These are phyloP conservation scores for Dicycla oo DNA, from an alignment of 2,888 invertebrate species.

Conservation along the genomic window DNA sequence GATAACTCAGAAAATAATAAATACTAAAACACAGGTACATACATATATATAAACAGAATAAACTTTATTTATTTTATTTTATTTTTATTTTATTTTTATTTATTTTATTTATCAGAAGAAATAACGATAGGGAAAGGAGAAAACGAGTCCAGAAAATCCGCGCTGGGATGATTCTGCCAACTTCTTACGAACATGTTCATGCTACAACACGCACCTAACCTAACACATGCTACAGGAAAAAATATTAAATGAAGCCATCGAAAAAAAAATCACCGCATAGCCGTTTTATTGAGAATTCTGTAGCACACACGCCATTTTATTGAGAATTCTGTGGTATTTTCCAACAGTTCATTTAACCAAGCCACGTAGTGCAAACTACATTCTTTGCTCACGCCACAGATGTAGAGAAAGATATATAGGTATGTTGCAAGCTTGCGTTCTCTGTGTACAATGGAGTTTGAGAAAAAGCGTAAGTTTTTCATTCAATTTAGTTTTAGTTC, in stretches of 20 bases:
- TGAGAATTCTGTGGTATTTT: conserved; percentile 15
- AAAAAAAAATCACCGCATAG: not conserved
- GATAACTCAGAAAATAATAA: no score
- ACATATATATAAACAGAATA: no score
- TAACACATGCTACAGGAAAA: not conserved
- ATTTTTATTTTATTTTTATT: no score
- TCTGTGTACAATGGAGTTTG: not conserved
- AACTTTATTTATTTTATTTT: no score
- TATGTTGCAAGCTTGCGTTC: not conserved
- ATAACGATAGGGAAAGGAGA: no score
- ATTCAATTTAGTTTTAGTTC: not conserved
- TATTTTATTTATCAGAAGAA: no score
- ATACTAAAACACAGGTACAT: no score
- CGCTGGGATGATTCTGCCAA: no score
- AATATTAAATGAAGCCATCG: not conserved
- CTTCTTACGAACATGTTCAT: no score
- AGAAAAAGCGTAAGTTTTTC: not conserved
- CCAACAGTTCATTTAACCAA: conserved; percentile 25
- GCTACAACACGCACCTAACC: no score
- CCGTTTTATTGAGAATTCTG: conserved; percentile 9
- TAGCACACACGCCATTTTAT: conserved; percentile 8
- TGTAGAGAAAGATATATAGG: not conserved
- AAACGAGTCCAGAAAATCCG: no score
- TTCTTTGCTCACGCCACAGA: conserved; percentile 25
- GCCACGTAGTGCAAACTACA: conserved; percentile 45